Percentiles rank a stretch among this genome's conserved stretches.
These are phyloP conservation scores for Oligia strigilis DNA, from an alignment of 2,888 invertebrate genomes.

Conservation along the genomic window DNA sequence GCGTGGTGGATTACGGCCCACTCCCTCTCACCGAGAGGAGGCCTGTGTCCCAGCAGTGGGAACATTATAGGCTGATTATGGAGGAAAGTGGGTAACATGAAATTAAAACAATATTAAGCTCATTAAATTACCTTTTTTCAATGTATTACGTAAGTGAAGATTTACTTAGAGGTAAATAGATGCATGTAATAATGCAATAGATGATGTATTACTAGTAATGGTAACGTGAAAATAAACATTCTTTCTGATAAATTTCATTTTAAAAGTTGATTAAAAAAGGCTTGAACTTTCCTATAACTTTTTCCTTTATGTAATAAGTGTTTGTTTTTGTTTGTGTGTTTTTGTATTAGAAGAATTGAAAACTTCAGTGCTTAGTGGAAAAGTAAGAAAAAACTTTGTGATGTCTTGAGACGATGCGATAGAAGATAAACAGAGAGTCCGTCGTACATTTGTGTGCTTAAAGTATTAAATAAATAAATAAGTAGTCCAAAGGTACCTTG, in stretches of 20 bases:
- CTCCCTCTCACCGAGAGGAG: too few species aligned
- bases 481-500: conserved; percentile 71
- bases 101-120: neutral
- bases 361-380: neutral
- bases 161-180: conserved; percentile 1
- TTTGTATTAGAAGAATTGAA: neutral
- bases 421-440: neutral
- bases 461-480: neutral
- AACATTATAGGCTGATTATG: too few species aligned
- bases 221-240: neutral
- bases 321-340: neutral
- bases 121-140: neutral
- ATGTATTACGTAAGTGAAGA: neutral
- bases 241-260: neutral
- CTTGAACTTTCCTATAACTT: neutral
- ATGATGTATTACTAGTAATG: neutral
- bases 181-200: too few species aligned
- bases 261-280: neutral
- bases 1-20: too few species aligned
- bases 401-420: neutral
- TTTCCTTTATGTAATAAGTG: neutral
- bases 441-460: neutral
- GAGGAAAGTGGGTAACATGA: too few species aligned
- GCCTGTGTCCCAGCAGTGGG: too few species aligned
- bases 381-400: too few species aligned